Evolutionary conservation across 2,888 invertebrate genomes (phyloP).

Genomic region (Eupithecia inturbata): DNA sequence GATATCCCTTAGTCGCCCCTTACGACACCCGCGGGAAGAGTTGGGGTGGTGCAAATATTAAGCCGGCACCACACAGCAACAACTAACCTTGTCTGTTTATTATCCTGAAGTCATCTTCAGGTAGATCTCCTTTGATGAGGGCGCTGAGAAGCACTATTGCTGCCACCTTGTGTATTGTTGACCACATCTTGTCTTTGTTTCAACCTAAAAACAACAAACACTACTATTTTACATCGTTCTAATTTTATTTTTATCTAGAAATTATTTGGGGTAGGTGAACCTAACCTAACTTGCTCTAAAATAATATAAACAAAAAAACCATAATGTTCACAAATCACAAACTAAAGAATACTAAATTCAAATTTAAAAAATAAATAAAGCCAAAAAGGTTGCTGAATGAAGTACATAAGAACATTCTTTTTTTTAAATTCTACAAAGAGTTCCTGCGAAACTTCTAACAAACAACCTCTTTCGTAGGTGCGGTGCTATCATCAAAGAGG

Average conservation of each 20-base stretch:
- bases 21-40: too few relatives aligned
- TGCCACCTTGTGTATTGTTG: slow-evolving; percentile 63
- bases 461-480: background rate
- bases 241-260: background rate
- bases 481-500: background rate
- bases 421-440: background rate
- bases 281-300: background rate
- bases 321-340: background rate
- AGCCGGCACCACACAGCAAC: too few relatives aligned
- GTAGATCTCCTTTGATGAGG: slow-evolving; percentile 71
- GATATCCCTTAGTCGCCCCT: too few relatives aligned
- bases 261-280: background rate
- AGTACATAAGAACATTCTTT: background rate
- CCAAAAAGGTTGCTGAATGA: background rate
- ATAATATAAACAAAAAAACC: background rate
- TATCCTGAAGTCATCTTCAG: slow-evolving; percentile 82
- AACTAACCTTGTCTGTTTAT: slow-evolving; percentile 73
- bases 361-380: background rate
- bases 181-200: slow-evolving; percentile 57
- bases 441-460: background rate
- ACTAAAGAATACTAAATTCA: background rate
- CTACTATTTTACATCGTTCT: background rate
- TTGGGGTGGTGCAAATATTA: too few relatives aligned
- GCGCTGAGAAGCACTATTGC: slow-evolving; percentile 67
- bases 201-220: slow-evolving; percentile 31